These are phyloP conservation scores for Sander vitreus DNA, from an alignment of 2,113 vertebrate genomes.

Conservation along the genomic window DNA sequence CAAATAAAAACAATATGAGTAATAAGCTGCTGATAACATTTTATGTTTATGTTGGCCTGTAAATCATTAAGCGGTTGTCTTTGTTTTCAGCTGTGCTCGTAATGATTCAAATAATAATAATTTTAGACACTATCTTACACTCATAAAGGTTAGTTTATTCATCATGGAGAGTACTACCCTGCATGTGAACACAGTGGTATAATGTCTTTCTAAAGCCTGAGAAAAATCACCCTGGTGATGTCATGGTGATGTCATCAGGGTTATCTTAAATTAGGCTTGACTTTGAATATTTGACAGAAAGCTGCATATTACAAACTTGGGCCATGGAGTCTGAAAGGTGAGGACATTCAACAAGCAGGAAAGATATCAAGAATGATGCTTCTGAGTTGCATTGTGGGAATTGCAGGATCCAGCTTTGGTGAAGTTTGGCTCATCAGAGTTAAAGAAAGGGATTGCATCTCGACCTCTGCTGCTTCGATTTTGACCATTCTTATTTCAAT, in stretches of 20 bases:
- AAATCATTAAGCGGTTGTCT: neutral
- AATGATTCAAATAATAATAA: neutral
- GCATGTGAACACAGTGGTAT: neutral
- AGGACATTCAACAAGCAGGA: neutral
- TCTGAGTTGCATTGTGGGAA: conserved; percentile 11
- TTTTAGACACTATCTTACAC: neutral
- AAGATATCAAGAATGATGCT: neutral
- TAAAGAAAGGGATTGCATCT: neutral
- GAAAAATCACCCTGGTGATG: neutral
- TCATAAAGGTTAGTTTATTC: neutral
- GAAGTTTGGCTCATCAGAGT: neutral
- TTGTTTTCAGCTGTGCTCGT: neutral
- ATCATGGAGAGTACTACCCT: neutral
- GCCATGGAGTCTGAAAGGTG: neutral
- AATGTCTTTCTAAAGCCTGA: neutral
- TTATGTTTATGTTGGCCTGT: neutral
- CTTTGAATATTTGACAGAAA: neutral
- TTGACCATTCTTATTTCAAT: neutral
- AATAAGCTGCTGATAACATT: neutral
- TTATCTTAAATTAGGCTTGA: neutral
- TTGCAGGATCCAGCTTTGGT: neutral
- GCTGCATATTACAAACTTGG: neutral
- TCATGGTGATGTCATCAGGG: neutral
- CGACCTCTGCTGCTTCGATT: neutral
- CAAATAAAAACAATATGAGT: neutral